Percentiles rank a stretch among this genome's conserved stretches.
These are phyloP conservation scores for Danio choprae DNA, from an alignment of 2,797 vertebrate genomes.

Conservation along the genomic window DNA sequence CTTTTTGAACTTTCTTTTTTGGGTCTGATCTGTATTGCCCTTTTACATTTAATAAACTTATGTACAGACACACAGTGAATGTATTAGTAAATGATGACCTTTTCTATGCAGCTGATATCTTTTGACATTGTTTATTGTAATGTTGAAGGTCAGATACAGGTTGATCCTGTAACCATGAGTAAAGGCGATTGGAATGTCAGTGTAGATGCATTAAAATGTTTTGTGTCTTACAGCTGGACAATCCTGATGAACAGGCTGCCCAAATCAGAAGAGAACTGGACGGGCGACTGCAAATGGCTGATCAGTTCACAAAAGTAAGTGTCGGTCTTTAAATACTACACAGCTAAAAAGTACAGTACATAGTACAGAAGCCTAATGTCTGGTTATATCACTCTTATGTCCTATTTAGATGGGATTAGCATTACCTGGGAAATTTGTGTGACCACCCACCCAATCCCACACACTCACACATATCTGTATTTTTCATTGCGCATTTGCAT, in stretches of 20 bases:
- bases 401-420: too few relatives aligned
- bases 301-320: slow-evolving; percentile 95
- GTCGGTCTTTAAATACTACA: background rate
- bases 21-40: background rate
- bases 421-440: too few relatives aligned
- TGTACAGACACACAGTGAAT: background rate
- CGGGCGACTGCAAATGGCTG: slow-evolving; percentile 98
- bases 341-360: too few relatives aligned
- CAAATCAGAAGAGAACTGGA: slow-evolving; percentile 97
- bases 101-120: background rate
- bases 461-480: too few relatives aligned
- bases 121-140: slow-evolving; percentile 12
- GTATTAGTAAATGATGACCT: background rate
- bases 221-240: slow-evolving; percentile 86
- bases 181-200: slow-evolving; percentile 1
- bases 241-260: slow-evolving; percentile 96
- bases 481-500: too few relatives aligned
- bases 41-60: background rate
- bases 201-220: background rate
- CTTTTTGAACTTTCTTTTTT: background rate
- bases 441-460: too few relatives aligned
- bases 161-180: background rate
- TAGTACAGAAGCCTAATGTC: background rate
- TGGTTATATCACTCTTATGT: background rate
- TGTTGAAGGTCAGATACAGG: background rate